These are phyloP conservation scores for Cryptus viduatorius DNA, from an alignment of 2,888 invertebrate species.

Conservation along the genomic window DNA sequence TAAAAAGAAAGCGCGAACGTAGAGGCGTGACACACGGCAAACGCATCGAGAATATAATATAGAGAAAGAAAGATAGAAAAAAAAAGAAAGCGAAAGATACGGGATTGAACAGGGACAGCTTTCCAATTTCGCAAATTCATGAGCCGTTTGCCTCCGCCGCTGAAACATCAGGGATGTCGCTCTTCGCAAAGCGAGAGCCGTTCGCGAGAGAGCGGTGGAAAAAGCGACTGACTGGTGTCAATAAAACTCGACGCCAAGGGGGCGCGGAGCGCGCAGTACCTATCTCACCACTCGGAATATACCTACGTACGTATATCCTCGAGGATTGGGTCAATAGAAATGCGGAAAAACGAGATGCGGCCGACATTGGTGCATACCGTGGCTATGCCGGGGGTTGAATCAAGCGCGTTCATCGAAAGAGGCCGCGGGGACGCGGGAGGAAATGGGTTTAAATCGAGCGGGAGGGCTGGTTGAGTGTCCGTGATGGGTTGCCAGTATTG, in stretches of 20 bases:
- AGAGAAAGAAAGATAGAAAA: slow-evolving; percentile 43
- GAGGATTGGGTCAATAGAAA: slow-evolving; percentile 38
- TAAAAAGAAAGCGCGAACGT: slow-evolving; percentile 50
- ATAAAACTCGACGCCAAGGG: slow-evolving; percentile 69
- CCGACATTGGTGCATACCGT: slow-evolving; percentile 7
- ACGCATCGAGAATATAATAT: slow-evolving; percentile 49
- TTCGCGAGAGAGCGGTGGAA: slow-evolving; percentile 42
- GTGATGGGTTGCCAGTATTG: slow-evolving; percentile 55
- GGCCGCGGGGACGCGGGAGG: not conserved
- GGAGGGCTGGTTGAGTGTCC: slow-evolving; percentile 60
- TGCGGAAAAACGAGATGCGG: slow-evolving; percentile 28
- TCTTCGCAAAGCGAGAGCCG: not conserved
- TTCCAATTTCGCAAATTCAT: slow-evolving; percentile 76
- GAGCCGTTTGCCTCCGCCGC: slow-evolving; percentile 45
- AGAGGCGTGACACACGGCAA: slow-evolving; percentile 33
- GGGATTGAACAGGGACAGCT: slow-evolving; percentile 67
- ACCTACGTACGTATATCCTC: not conserved
- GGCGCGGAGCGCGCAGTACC: not conserved
- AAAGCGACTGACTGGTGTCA: slow-evolving; percentile 71
- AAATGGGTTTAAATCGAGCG: slow-evolving; percentile 50
- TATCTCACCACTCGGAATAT: not conserved
- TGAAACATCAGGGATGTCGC: slow-evolving; percentile 46
- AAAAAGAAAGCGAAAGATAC: slow-evolving; percentile 55
- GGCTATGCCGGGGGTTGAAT: slow-evolving; percentile 3
- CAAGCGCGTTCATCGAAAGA: slow-evolving; percentile 33